phyloP scores from a whole-genome alignment of 1,140 invertebrate species.

The Aricia agestis region DNA sequence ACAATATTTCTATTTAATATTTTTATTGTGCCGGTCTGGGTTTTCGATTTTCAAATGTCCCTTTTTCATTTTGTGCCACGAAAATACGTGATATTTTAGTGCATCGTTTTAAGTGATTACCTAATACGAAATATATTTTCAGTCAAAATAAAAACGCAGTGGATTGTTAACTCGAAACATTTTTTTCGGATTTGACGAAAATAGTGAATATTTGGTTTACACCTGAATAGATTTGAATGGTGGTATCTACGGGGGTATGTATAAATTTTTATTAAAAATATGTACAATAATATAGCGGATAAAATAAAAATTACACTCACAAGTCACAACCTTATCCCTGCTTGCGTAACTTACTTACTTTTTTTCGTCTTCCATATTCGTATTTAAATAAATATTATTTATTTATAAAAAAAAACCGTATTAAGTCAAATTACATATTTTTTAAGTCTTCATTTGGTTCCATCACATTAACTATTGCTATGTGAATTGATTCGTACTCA shows the following conservation, averaged over 20 bases:
- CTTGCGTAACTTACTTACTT: too few species aligned
- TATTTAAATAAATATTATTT: too few species aligned
- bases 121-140: conserved; percentile 12
- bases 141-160: conserved; percentile 3
- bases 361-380: too few species aligned
- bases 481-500: too few species aligned
- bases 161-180: background rate
- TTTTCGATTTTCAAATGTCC: conserved; percentile 4
- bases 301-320: background rate
- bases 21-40: conserved; percentile 42
- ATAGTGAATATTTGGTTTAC: background rate
- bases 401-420: too few species aligned
- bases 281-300: too few species aligned
- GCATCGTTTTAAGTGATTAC: conserved; percentile 11
- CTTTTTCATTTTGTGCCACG: background rate
- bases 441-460: too few species aligned
- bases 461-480: too few species aligned
- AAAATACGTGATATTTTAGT: conserved; percentile 5
- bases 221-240: background rate
- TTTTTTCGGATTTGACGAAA: conserved; percentile 6
- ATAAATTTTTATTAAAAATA: too few species aligned
- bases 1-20: conserved; percentile 68
- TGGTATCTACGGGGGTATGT: too few species aligned
- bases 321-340: too few species aligned
- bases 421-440: too few species aligned